phyloP scores from a whole-genome alignment of 2,888 invertebrate species.

The Drosophila borealis region DNA sequence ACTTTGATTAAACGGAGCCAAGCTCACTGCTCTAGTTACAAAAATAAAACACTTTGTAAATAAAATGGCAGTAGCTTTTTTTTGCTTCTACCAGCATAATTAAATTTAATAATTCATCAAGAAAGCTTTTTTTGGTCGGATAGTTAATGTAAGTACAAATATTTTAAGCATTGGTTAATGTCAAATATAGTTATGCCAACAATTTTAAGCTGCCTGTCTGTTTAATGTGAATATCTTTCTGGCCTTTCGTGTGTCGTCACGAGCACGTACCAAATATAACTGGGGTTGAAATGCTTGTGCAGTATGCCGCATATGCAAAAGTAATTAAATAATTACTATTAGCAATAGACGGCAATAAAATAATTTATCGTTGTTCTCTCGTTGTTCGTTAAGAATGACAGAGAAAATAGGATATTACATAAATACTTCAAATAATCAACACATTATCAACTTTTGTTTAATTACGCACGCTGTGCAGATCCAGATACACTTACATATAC shows the following conservation, averaged over 20 bases:
- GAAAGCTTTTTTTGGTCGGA: too few species aligned
- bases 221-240: conserved; percentile 18
- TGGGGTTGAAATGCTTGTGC: background rate
- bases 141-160: too few species aligned
- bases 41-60: too few species aligned
- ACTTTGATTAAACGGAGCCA: too few species aligned
- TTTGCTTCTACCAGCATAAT: too few species aligned
- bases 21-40: too few species aligned
- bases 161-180: conserved; percentile 27
- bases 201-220: conserved; percentile 22
- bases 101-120: too few species aligned
- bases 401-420: conserved; percentile 47
- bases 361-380: conserved; percentile 15
- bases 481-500: conserved; percentile 17
- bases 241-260: conserved; percentile 13
- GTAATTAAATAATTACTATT: conserved; percentile 72
- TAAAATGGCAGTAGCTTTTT: too few species aligned
- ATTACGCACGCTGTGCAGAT: conserved; percentile 53
- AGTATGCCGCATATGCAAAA: conserved; percentile 40
- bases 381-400: conserved; percentile 2
- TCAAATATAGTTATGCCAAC: conserved; percentile 21
- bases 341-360: conserved; percentile 34
- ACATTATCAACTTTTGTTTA: conserved; percentile 74
- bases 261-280: background rate
- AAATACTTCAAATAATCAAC: conserved; percentile 75